A percentile compares a stretch with the other conserved stretches of the same genome.
phyloP scores from a whole-genome alignment of 2,797 vertebrate genomes.

The Lepus oiostolus region DNA sequence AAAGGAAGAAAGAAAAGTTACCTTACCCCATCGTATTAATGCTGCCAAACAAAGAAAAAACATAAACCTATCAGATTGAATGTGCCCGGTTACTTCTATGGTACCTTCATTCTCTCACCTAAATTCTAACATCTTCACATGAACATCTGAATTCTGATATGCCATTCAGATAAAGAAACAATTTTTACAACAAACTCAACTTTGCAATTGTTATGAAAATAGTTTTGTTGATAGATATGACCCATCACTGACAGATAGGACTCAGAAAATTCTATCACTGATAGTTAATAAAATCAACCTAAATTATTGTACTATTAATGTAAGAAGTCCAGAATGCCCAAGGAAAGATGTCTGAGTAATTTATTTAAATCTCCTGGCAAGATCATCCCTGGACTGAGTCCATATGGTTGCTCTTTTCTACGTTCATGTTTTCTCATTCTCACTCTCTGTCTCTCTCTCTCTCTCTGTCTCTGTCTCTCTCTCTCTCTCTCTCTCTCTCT shows the following conservation, averaged over 20 bases:
- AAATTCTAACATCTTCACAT: background rate
- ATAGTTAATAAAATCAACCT: background rate
- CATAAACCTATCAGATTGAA: slow-evolving; percentile 9
- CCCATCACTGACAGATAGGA: background rate
- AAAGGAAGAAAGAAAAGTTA: slow-evolving; percentile 57
- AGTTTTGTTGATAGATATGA: background rate
- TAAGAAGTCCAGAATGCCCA: background rate
- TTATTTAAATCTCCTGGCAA: background rate
- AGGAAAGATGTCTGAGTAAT: slow-evolving; percentile 27
- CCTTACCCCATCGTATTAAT: slow-evolving; percentile 51
- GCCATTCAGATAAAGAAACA: slow-evolving; percentile 20
- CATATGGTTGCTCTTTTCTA: background rate
- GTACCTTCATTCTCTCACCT: background rate
- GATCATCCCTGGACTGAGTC: background rate
- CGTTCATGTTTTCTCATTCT: background rate
- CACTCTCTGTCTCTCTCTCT: background rate
- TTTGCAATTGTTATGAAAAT: background rate
- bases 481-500: background rate
- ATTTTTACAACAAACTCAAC: slow-evolving; percentile 27
- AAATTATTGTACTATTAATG: slow-evolving; percentile 13
- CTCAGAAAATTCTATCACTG: slow-evolving; percentile 2
- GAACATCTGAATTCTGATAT: background rate
- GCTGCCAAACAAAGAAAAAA: slow-evolving; percentile 50
- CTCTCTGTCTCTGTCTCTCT: background rate
- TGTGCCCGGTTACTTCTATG: background rate